These are phyloP conservation scores for Stegostoma tigrinum DNA, from an alignment of 2,113 vertebrate species.

Conservation along the genomic window DNA sequence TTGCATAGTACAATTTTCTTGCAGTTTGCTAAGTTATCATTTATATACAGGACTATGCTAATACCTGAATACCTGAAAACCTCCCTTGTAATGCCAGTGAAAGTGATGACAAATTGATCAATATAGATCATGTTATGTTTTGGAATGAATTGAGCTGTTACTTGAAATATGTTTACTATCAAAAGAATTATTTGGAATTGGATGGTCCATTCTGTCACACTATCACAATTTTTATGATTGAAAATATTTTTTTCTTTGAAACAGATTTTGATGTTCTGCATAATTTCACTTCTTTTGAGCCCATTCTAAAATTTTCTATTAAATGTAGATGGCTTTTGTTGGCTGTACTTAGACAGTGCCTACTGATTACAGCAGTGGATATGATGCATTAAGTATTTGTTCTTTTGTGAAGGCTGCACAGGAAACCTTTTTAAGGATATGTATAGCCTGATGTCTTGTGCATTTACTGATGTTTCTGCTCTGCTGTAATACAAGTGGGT, in stretches of 20 bases:
- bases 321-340: not conserved
- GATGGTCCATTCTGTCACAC: not conserved
- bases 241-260: not conserved
- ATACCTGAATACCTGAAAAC: no score
- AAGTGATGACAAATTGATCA: not conserved
- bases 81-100: not conserved
- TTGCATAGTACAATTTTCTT: not conserved
- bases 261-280: not conserved
- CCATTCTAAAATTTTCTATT: slow-evolving; percentile 11
- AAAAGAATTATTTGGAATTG: slow-evolving; percentile 3
- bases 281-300: not conserved
- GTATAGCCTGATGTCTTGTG: slow-evolving; percentile 75
- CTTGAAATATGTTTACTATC: not conserved
- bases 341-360: not conserved
- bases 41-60: not conserved
- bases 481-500: slow-evolving; percentile 52
- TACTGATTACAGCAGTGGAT: slow-evolving; percentile 43
- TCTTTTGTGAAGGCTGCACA: slow-evolving; percentile 80
- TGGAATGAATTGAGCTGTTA: not conserved
- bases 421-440: slow-evolving; percentile 75
- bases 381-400: slow-evolving; percentile 50
- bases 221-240: not conserved
- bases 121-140: not conserved
- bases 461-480: slow-evolving; percentile 54
- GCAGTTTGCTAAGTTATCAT: not conserved